Conservation (phyloP, 64 coral and sea anemone species). For the Porites lutea region DNA sequence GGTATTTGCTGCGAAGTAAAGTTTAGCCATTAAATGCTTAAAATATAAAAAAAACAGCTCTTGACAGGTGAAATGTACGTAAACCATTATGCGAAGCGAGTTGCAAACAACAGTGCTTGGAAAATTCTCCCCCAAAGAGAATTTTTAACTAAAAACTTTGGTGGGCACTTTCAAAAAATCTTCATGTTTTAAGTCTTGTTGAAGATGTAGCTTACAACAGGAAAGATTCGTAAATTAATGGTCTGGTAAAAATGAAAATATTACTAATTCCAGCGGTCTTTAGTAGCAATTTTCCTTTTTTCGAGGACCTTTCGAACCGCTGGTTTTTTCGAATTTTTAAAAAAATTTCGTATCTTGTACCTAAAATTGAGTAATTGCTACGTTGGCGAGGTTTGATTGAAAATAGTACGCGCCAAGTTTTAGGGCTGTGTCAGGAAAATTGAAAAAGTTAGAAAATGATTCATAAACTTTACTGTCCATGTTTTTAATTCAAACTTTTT, state of each 20-base stretch:
- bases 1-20: slow-evolving; percentile 1
- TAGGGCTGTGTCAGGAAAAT: background rate
- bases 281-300: background rate
- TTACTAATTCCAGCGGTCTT: background rate
- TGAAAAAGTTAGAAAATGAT: background rate
- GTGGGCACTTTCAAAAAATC: background rate
- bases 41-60: background rate
- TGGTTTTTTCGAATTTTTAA: background rate
- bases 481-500: background rate
- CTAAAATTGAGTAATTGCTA: background rate
- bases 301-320: no score
- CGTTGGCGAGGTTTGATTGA: no score
- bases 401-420: no score
- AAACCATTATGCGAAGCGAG: no score
- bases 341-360: background rate
- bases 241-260: background rate
- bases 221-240: no score
- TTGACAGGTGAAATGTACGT: background rate
- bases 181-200: no score
- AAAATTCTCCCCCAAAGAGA: no score
- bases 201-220: no score
- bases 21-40: background rate
- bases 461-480: background rate
- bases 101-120: background rate
- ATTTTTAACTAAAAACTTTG: background rate